Evolutionary conservation across 2,888 invertebrate species (phyloP).

Genomic region (Pammene aurita): DNA sequence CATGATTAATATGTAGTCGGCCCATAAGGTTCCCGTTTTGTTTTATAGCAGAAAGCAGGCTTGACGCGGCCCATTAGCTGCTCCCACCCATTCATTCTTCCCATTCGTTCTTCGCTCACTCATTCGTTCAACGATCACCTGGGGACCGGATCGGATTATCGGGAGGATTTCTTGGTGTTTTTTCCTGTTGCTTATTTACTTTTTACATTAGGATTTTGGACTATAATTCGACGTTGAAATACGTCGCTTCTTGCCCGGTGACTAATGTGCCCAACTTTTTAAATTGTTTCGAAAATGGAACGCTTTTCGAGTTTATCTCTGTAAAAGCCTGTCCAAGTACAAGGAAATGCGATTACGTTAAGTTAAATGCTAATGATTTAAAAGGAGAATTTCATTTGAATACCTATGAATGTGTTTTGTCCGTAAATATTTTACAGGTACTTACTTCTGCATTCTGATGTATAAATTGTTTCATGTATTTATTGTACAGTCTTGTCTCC

Average conservation of each 20-base stretch:
- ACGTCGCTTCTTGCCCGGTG: conserved; percentile 21
- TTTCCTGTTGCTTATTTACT: conserved; percentile 47
- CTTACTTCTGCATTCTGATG: no score
- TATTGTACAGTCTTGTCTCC: no score
- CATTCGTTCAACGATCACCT: conserved; percentile 73
- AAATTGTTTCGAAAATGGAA: conserved; percentile 31
- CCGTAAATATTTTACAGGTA: no score
- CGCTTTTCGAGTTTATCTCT: conserved; percentile 17
- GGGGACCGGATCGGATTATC: conserved; percentile 71
- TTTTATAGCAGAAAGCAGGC: conserved; percentile 69
- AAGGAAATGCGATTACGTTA: background rate
- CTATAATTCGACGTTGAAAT: conserved; percentile 38
- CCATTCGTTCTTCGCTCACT: conserved; percentile 57
- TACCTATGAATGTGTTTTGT: no score
- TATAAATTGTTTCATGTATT: no score
- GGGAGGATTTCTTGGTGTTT: conserved; percentile 57
- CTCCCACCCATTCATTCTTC: conserved; percentile 64
- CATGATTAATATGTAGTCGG: conserved; percentile 50
- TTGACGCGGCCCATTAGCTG: conserved; percentile 72
- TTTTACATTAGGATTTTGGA: conserved; percentile 39
- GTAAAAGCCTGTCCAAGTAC: background rate
- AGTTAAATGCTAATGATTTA: conserved; percentile 1
- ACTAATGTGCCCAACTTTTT: conserved; percentile 38
- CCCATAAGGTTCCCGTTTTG: conserved; percentile 69
- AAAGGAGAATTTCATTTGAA: background rate